These are phyloP conservation scores for Calephelis nemesis DNA, from an alignment of 1,140 invertebrate genomes.

Conservation along the genomic window DNA sequence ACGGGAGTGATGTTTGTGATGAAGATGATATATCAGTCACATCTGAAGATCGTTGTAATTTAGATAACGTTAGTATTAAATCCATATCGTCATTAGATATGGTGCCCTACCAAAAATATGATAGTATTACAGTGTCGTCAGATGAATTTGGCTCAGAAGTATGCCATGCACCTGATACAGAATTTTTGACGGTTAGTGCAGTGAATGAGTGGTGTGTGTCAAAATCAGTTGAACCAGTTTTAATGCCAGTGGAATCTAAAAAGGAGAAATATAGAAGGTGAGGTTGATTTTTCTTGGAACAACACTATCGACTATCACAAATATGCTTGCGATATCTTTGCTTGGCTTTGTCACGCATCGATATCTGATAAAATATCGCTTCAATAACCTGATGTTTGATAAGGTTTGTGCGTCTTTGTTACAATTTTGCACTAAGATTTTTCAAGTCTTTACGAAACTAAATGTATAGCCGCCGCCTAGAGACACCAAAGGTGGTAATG, in stretches of 20 bases:
- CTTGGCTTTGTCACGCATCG: constrained; percentile 48
- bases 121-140: constrained; percentile 73
- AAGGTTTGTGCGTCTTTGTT: constrained; percentile 53
- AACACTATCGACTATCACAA: constrained; percentile 24
- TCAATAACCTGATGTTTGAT: constrained; percentile 50
- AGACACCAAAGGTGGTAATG: no score
- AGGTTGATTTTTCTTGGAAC: constrained; percentile 51
- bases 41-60: constrained; percentile 64
- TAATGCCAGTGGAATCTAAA: constrained; percentile 71
- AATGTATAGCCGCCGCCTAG: no score
- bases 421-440: constrained; percentile 17
- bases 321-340: constrained; percentile 63
- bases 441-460: background rate
- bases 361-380: constrained; percentile 64
- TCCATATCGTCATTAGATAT: constrained; percentile 73
- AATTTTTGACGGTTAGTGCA: constrained; percentile 73
- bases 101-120: constrained; percentile 73
- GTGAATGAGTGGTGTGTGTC: constrained; percentile 75
- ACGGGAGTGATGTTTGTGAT: constrained; percentile 49
- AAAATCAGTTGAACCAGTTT: constrained; percentile 62
- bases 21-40: constrained; percentile 58
- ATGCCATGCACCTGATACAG: constrained; percentile 67
- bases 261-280: constrained; percentile 77
- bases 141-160: constrained; percentile 75
- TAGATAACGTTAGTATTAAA: constrained; percentile 74